These are phyloP conservation scores for Phodopus roborovskii DNA, from an alignment of 2,113 vertebrate genomes.

Conservation along the genomic window DNA sequence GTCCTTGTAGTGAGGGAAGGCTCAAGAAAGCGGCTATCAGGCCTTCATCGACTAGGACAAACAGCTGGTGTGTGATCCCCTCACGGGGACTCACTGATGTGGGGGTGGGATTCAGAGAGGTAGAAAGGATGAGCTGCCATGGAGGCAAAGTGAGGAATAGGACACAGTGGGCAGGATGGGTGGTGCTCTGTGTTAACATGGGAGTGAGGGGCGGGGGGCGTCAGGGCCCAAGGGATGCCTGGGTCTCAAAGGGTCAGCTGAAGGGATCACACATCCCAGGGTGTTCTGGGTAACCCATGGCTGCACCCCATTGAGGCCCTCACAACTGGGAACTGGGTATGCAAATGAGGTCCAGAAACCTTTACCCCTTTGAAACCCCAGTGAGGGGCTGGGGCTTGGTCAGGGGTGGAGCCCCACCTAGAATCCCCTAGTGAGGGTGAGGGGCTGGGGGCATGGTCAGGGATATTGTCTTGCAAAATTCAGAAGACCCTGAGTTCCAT, in stretches of 20 bases:
- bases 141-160: neutral
- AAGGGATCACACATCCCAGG: neutral
- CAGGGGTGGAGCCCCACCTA: neutral
- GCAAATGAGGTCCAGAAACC: neutral
- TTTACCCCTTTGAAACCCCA: neutral
- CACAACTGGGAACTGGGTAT: neutral
- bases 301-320: too few species aligned
- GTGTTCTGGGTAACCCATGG: neutral
- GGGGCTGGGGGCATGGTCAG: neutral
- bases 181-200: neutral
- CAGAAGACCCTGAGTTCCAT: neutral
- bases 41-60: conserved; percentile 86
- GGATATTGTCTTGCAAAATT: too few species aligned
- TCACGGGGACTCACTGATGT: conserved; percentile 83
- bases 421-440: neutral
- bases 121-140: fast-evolving
- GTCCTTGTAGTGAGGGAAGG: conserved; percentile 77
- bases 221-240: neutral
- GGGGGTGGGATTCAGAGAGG: conserved; percentile 29
- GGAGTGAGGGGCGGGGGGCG: too few species aligned
- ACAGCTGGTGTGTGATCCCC: conserved; percentile 83
- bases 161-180: neutral
- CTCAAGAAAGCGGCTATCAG: conserved; percentile 81
- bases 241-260: neutral
- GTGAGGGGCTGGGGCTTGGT: neutral